phyloP scores from a whole-genome alignment of 35 echinoderm and acorn worm genomes.

The Ophioderma brevispina region DNA sequence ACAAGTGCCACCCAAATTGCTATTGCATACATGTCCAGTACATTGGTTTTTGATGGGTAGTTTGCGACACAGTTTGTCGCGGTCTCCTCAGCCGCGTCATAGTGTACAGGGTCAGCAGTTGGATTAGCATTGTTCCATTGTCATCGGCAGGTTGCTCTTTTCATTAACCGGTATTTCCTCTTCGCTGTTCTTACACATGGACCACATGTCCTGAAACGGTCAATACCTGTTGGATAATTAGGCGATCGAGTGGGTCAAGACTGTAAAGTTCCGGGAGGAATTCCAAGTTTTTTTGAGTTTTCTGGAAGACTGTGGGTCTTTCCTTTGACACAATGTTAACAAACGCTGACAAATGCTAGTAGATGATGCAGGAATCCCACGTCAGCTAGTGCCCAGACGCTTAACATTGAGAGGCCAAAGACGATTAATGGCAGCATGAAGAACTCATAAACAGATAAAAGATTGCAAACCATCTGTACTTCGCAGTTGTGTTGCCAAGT shows the following conservation, averaged over 20 bases:
- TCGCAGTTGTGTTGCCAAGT: constrained; percentile 96
- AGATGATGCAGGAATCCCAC: constrained; percentile 60
- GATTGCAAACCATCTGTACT: constrained; percentile 97
- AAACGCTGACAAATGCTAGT: constrained; percentile 36
- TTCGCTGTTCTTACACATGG: constrained; percentile 39
- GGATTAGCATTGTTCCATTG: no score
- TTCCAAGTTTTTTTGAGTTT: constrained; percentile 64
- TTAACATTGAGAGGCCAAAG: constrained; percentile 85
- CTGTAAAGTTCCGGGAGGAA: constrained; percentile 82
- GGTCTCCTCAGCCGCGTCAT: no score
- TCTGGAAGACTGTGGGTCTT: constrained; percentile 32
- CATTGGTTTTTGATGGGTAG: no score
- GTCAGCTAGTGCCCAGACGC: constrained; percentile 39
- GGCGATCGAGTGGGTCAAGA: constrained; percentile 47
- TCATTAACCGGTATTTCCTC: constrained; percentile 3
- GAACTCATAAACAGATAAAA: constrained; percentile 88
- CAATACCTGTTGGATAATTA: constrained; percentile 32
- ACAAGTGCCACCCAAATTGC: no score
- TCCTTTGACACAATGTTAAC: constrained; percentile 84
- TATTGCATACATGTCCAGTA: no score
- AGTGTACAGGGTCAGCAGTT: no score
- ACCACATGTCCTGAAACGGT: neutral
- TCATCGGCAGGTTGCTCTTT: no score
- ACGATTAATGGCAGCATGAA: constrained; percentile 65
- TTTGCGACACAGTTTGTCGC: no score